Conservation (phyloP, 2,797 vertebrate species). For the Smutsia temminckii region DNA sequence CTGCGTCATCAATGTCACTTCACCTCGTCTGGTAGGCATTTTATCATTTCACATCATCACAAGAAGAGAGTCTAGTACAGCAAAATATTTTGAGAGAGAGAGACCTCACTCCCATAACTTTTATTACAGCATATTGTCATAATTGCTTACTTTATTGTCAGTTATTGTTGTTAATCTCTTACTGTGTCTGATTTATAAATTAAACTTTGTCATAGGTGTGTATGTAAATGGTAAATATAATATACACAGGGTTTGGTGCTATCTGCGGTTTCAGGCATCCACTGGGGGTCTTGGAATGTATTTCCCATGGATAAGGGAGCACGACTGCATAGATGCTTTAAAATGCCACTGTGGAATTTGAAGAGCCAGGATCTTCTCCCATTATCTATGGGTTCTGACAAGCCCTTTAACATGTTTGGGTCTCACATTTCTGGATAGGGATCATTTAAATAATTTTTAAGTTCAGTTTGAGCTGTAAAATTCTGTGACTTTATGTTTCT, state of each 20-base stretch:
- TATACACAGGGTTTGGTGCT: neutral
- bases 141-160: neutral
- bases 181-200: neutral
- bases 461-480: neutral
- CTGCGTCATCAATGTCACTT: neutral
- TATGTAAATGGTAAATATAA: neutral
- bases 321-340: neutral
- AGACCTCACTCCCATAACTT: neutral
- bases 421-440: neutral
- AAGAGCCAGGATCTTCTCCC: neutral
- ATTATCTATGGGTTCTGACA: neutral
- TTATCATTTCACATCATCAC: neutral
- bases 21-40: neutral
- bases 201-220: neutral
- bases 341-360: neutral
- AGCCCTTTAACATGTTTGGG: neutral
- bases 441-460: constrained; percentile 24
- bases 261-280: neutral
- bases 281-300: neutral
- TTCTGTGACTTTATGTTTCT: neutral
- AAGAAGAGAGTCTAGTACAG: neutral
- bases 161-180: neutral
- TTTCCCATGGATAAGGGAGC: neutral
- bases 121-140: neutral
- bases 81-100: neutral